Evolutionary conservation across 1,140 invertebrate species (phyloP), one percentile per base, ranked within the genome.

Genomic region (Halesus radiatus): DNA sequence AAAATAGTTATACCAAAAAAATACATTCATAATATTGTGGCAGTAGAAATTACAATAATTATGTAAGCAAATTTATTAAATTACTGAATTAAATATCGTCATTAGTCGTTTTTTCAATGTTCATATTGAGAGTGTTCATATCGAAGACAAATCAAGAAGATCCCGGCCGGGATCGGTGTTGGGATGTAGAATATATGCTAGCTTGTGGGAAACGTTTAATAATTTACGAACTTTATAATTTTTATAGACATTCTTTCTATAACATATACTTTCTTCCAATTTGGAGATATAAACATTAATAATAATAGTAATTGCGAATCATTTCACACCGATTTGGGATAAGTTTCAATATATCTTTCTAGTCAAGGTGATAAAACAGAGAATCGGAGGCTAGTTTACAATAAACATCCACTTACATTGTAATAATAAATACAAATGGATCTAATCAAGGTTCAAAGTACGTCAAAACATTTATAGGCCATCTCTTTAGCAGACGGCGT

Each of bases 401-500:
- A 79, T 18, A 37, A 66, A 37, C 45, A 52, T 83, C 79, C 81
- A 64, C 68, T 77, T 66, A 75, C 76, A 79, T 80, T 80, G 60
- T 70, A 56, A 68, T 22, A 75, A 78, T 78, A 80, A 78, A 83
- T 80, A 83, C 75, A 62, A 83, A 75, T 78, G 79, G 78, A 75
- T 80, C 68, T 60, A 52, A 79, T 79, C 62, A 50, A 74, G 74
- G 62, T 79, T 79, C 66, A 79, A 76, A 75, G 75, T 72, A 80
- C 72, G 68, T 73, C 52, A 78, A 81, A 80, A 72, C 77, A 79
- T 82, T 79, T 79, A 72, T 58, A 70, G 52, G 77, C 56, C 53
- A 70, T 81, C 80, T 81, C 56, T 45, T 16, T 53, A 37, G 22
- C 23, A 79, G 77, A 79, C 23, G 66, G 58, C 81, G 72, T 53